A percentile compares a stretch with the other conserved stretches of the same genome.
Conservation (phyloP, 2,113 vertebrate species). For the Halichoerus grypus region DNA sequence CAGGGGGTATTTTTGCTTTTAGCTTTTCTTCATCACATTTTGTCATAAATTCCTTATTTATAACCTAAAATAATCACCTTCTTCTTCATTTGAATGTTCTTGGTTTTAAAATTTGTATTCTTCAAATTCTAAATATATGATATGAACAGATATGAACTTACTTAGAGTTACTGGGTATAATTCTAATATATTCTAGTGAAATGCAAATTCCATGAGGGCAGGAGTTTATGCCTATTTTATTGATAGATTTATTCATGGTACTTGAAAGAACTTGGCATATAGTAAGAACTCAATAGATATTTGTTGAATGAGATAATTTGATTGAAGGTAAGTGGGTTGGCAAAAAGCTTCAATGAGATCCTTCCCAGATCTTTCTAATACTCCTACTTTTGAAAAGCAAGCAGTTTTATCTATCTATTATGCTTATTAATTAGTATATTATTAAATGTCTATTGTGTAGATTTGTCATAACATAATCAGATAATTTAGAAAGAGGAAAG, state of each 20-base stretch:
- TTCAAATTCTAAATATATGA: background rate
- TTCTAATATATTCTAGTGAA: background rate
- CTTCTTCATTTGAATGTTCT: accelerated
- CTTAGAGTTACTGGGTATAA: background rate
- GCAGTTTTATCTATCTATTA: background rate
- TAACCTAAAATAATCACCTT: background rate
- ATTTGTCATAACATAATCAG: background rate
- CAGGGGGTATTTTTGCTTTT: background rate
- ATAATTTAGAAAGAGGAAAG: background rate
- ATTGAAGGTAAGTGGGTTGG: background rate
- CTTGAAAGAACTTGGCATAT: background rate
- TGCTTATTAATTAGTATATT: background rate
- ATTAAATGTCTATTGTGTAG: background rate
- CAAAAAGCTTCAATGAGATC: background rate
- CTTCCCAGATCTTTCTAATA: background rate
- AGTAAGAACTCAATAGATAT: background rate
- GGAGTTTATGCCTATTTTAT: background rate
- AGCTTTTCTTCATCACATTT: background rate
- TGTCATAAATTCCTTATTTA: background rate
- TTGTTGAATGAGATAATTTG: constrained; percentile 16
- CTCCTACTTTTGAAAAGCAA: background rate
- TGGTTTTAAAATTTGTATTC: background rate
- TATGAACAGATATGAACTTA: background rate
- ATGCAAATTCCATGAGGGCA: accelerated
- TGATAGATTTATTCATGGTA: background rate